Evolutionary conservation across 2,888 invertebrate genomes (phyloP), one percentile per base, ranked within the genome.

Genomic region (Epsilonema sp.): DNA sequence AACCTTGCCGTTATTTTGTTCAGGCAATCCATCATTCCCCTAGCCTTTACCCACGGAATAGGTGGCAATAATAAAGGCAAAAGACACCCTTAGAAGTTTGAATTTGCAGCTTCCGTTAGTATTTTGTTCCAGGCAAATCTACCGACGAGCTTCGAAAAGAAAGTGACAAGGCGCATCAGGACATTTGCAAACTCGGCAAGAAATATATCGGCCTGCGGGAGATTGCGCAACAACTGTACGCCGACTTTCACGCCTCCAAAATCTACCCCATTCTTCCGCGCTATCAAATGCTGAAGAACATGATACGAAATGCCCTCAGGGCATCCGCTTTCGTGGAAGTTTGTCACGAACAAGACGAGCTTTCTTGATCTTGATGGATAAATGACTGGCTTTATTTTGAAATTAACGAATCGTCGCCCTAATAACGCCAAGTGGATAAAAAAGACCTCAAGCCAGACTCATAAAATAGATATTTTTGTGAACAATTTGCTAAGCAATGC

Each of bases 251-350:
- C 61, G 81, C 80, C 66, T 81, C 85, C 47, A 89, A 89, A 71
- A 75, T 84, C 62, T 87, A 86, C 68, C 89, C 89, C 53, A 83
- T 89, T 70, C 79, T 89, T 63, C 82, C 87, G 25, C 78, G 90
- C 44, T 92, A 92, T 74, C 81, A 83, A 51, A 82, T 89, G 76
- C 76, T 92, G 56, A 92, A 92, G 70, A 85, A 86, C 67, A 87
- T 92, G 86, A 87, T 90, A 63, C 89, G 89, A 72, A 82, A 82
- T 63, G 84, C 86, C 59, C 81, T 86, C 78, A 79, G 85, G 62
- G 81, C 86, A 70, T 86, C 86, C n/a, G 84, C 85, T 69, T 89
- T 86, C 73, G 85, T 87, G 81, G 87, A 87, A 70, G 85, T 87
- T 53, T 85, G 85, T 70, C 87, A 87, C 67, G 87, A 87, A 69